phyloP scores from a whole-genome alignment of 2,888 invertebrate genomes.

The Drosophila peninsularis region DNA sequence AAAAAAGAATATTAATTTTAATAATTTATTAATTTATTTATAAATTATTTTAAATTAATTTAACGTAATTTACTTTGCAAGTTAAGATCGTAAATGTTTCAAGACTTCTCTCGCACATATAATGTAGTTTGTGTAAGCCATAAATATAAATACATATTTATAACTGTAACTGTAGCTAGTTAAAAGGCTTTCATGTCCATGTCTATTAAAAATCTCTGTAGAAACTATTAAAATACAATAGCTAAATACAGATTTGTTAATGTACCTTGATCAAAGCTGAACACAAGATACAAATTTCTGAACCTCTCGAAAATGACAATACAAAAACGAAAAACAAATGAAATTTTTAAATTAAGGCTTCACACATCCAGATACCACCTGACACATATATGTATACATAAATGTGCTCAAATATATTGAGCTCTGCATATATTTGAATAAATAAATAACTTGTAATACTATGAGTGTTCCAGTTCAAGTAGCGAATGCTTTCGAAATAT shows the following conservation, averaged over 20 bases:
- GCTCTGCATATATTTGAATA: neutral
- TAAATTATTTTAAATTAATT: neutral
- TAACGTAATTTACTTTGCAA: no score
- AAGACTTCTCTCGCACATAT: slow-evolving; percentile 12
- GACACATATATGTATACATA: slow-evolving; percentile 17
- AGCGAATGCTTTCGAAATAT: slow-evolving; percentile 21
- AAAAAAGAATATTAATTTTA: neutral
- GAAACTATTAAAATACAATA: slow-evolving; percentile 32
- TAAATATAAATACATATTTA: neutral
- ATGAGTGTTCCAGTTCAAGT: slow-evolving; percentile 22
- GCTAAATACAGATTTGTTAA: slow-evolving; percentile 18
- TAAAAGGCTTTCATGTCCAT: slow-evolving; percentile 26
- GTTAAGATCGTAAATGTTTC: no score
- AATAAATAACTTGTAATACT: slow-evolving; percentile 18
- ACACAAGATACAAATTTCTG: slow-evolving; percentile 51
- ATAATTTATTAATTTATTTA: neutral
- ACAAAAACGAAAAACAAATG: slow-evolving; percentile 34
- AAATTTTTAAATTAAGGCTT: slow-evolving; percentile 29
- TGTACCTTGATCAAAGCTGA: slow-evolving; percentile 40
- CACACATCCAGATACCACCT: slow-evolving; percentile 38
- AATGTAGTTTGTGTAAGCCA: slow-evolving; percentile 37
- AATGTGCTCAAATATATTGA: slow-evolving; percentile 18
- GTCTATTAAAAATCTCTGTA: slow-evolving; percentile 41
- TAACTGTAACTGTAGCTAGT: slow-evolving; percentile 31
- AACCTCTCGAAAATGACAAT: slow-evolving; percentile 74